These are phyloP conservation scores for Phylloscopus trochiloides DNA, from an alignment of 2,113 vertebrate genomes.

Conservation along the genomic window DNA sequence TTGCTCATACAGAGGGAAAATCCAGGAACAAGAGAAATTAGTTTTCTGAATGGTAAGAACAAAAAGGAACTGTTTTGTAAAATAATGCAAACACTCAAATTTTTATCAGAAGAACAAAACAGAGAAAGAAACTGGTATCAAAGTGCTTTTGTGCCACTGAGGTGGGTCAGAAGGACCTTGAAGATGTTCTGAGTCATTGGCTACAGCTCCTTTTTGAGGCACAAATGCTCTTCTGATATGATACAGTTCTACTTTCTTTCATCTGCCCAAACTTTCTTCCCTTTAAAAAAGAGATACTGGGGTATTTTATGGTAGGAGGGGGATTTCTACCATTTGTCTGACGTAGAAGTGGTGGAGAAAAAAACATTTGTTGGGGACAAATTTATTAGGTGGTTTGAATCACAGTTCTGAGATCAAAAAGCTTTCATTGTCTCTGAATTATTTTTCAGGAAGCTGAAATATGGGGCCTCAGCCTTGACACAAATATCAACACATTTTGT, in stretches of 20 bases:
- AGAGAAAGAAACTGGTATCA: background rate
- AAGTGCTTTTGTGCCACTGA: background rate
- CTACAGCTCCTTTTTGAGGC: background rate
- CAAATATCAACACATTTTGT: background rate
- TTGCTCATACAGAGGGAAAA: constrained; percentile 10
- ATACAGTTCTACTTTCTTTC: background rate
- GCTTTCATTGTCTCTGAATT: background rate
- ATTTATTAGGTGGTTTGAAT: background rate
- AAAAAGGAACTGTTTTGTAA: background rate
- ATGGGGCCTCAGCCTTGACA: background rate
- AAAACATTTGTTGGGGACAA: background rate
- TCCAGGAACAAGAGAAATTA: background rate
- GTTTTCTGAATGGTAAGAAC: background rate
- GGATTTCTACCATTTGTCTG: background rate
- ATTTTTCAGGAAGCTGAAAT: background rate
- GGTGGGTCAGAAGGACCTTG: background rate
- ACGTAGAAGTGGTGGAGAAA: background rate
- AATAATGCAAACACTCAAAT: background rate
- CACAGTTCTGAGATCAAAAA: background rate
- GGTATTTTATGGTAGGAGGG: background rate
- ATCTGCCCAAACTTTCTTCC: background rate
- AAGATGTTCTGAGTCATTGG: background rate
- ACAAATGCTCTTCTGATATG: background rate
- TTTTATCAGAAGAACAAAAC: background rate
- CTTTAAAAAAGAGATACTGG: background rate